phyloP scores from a whole-genome alignment of 2,113 vertebrate species.

The Phylloscopus trochiloides region DNA sequence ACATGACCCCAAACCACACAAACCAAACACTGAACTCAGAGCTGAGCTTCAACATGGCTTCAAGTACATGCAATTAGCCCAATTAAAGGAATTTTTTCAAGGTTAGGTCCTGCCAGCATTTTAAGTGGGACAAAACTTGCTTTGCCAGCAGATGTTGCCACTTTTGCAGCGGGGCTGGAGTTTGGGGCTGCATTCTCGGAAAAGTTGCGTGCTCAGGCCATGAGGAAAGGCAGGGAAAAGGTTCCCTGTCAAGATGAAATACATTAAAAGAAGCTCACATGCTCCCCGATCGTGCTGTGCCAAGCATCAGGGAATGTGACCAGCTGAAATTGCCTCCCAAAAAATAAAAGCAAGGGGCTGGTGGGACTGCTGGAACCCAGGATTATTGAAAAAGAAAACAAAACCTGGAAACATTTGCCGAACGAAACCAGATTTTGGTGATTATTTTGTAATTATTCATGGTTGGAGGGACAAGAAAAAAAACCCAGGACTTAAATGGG shows the following conservation, averaged over 20 bases:
- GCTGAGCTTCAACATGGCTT: not conserved
- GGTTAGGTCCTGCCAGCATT: not conserved
- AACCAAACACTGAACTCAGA: not conserved
- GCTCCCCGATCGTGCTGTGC: not conserved
- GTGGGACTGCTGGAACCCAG: not conserved
- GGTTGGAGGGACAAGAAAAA: not conserved
- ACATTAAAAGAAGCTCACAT: not conserved
- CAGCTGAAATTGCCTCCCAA: not conserved
- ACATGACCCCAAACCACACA: not conserved
- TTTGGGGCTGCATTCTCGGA: not conserved
- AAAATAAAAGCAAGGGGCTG: not conserved
- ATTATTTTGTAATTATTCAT: not conserved
- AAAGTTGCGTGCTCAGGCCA: not conserved
- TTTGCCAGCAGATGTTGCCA: not conserved
- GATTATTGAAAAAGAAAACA: conserved; percentile 5
- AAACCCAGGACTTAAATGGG: not conserved
- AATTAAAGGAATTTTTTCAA: not conserved
- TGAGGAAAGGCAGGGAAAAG: not conserved
- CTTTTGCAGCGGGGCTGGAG: not conserved
- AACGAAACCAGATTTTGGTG: not conserved
- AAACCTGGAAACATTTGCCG: not conserved
- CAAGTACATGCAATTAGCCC: not conserved
- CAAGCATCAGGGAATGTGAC: not conserved
- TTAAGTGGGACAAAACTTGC: not conserved
- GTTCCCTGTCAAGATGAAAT: not conserved